These are phyloP conservation scores for Tenthredo notha DNA, from an alignment of 2,888 invertebrate species.

Conservation along the genomic window DNA sequence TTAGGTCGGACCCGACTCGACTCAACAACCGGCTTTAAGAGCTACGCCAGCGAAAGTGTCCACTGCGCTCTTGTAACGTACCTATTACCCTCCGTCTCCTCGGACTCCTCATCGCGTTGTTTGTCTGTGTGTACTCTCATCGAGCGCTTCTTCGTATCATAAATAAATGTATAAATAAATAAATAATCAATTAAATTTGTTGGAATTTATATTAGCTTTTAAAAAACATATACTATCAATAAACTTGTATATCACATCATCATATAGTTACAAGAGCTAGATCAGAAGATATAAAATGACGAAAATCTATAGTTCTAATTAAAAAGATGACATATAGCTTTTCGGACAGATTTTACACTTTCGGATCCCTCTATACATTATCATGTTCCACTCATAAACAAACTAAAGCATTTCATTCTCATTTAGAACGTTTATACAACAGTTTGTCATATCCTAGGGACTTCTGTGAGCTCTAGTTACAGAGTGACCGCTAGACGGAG, in stretches of 20 bases:
- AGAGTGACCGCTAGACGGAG: background rate
- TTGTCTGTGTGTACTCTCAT: background rate
- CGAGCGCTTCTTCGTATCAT: constrained; percentile 9
- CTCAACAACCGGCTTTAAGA: constrained; percentile 43
- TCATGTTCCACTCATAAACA: background rate
- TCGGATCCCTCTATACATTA: background rate
- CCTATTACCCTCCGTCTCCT: constrained; percentile 8
- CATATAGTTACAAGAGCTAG: background rate
- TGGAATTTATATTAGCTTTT: background rate
- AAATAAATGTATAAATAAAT: background rate
- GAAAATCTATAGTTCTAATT: background rate
- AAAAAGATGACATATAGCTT: background rate
- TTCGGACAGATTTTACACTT: background rate
- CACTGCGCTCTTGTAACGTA: constrained; percentile 64
- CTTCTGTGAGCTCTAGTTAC: background rate
- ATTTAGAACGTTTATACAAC: background rate
- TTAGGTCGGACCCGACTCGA: constrained; percentile 60
- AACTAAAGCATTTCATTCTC: background rate
- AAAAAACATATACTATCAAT: background rate
- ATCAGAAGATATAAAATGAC: background rate
- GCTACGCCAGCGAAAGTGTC: constrained; percentile 69
- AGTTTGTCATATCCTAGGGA: background rate
- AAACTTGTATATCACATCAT: background rate
- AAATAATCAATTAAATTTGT: background rate
- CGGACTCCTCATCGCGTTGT: background rate